A percentile compares a stretch with the other conserved stretches of the same genome.
Conservation (phyloP, 2,888 invertebrate species). For the Panzeria rudis region DNA sequence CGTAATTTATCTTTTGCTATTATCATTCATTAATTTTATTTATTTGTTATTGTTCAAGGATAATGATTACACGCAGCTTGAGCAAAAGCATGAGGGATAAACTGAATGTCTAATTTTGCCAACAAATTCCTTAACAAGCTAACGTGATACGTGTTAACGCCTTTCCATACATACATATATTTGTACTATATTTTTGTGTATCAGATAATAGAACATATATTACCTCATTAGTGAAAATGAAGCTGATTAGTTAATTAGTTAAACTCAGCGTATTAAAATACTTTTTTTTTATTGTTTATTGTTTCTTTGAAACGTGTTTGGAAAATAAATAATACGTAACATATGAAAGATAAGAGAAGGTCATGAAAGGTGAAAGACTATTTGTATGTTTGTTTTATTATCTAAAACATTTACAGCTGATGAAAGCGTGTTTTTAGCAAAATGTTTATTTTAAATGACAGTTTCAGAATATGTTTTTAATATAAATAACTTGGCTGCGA, state of each 20-base stretch:
- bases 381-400: neutral
- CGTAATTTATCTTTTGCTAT: conserved; percentile 56
- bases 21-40: neutral
- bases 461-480: no score
- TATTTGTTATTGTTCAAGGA: conserved; percentile 3
- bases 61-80: conserved; percentile 19
- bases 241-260: conserved; percentile 71
- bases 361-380: neutral
- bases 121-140: conserved; percentile 44
- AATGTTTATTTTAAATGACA: neutral
- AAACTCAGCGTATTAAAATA: conserved; percentile 45
- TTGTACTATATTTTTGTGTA: neutral
- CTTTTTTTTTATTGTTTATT: neutral
- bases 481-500: no score
- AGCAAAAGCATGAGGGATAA: neutral
- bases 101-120: conserved; percentile 13
- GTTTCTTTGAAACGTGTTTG: neutral
- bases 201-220: conserved; percentile 47
- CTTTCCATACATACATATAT: neutral
- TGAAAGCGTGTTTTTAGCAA: neutral
- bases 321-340: neutral
- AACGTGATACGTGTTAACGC: conserved; percentile 61
- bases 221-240: conserved; percentile 67
- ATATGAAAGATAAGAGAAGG: neutral
- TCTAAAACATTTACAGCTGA: neutral